Conservation (phyloP, 35 echinoderm and acorn worm species). For the Diadema setosum region DNA sequence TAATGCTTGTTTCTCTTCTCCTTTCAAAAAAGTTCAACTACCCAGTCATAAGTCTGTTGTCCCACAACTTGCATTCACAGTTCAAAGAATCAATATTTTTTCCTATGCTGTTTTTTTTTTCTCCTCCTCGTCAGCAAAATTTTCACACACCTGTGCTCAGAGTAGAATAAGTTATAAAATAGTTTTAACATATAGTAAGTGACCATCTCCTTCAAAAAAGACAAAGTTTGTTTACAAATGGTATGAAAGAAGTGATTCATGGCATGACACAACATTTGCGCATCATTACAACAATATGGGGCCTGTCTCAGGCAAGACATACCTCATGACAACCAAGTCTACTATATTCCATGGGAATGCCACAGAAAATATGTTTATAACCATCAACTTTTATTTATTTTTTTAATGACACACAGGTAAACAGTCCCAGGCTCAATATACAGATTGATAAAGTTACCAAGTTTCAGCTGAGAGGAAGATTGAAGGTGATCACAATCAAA, state of each 20-base stretch:
- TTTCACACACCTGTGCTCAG: slow-evolving; percentile 1
- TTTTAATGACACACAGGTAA: too few species aligned
- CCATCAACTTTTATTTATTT: too few species aligned
- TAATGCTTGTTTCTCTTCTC: slow-evolving; percentile 23
- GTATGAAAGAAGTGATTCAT: neutral
- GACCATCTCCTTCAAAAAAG: neutral
- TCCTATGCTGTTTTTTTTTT: neutral
- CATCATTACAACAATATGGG: too few species aligned
- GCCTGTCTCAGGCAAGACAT: too few species aligned
- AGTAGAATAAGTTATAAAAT: slow-evolving; percentile 2
- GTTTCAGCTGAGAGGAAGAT: too few species aligned
- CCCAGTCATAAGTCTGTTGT: slow-evolving; percentile 38
- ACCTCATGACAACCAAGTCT: too few species aligned
- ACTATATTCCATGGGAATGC: too few species aligned
- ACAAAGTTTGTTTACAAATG: neutral
- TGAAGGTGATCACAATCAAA: too few species aligned
- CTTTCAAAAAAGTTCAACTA: slow-evolving; percentile 11
- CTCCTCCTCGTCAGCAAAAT: neutral
- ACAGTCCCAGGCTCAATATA: too few species aligned
- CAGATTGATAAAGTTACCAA: too few species aligned
- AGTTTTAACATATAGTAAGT: neutral
- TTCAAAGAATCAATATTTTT: neutral
- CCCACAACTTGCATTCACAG: slow-evolving; percentile 21
- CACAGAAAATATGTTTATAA: too few species aligned
- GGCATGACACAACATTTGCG: too few species aligned